Evolutionary conservation across 2,113 vertebrate species (phyloP).

Genomic region (Atlantisia rogersi): DNA sequence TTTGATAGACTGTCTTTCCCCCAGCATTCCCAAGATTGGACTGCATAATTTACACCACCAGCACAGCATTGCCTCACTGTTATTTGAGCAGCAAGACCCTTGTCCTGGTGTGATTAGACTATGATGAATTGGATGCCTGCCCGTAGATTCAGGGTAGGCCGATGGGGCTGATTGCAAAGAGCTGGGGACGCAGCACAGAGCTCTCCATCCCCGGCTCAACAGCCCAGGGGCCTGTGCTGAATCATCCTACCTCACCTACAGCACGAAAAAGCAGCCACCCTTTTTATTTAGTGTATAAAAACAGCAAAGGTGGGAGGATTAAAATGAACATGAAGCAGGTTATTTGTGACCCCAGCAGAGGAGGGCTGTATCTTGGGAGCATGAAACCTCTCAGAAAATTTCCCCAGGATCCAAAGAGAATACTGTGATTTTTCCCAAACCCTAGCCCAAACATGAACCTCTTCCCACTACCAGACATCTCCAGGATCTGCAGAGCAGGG

Average conservation of each 20-base stretch:
- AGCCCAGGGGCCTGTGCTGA: not conserved
- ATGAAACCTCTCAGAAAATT: not conserved
- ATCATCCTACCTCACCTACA: not conserved
- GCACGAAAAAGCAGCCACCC: not conserved
- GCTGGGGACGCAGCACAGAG: not conserved
- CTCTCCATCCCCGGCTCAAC: not conserved
- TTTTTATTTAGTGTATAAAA: not conserved
- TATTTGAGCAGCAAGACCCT: slow-evolving; percentile 45
- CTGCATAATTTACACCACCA: slow-evolving; percentile 42
- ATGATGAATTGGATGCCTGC: slow-evolving; percentile 34
- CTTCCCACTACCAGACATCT: not conserved
- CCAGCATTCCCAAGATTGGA: not conserved
- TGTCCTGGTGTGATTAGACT: not conserved
- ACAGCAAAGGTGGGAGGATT: not conserved
- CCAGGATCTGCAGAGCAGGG: not conserved
- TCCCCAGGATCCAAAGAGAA: not conserved
- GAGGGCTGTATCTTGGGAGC: rapidly evolving
- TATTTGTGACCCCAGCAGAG: not conserved
- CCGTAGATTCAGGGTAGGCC: not conserved
- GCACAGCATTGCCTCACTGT: slow-evolving; percentile 1
- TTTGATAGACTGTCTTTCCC: slow-evolving; percentile 50
- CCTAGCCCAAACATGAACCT: not conserved
- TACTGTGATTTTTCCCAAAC: not conserved
- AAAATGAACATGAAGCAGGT: not conserved
- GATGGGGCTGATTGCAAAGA: not conserved